These are phyloP conservation scores for Drosophila prolongata DNA, from an alignment of 2,888 invertebrate species.

Conservation along the genomic window DNA sequence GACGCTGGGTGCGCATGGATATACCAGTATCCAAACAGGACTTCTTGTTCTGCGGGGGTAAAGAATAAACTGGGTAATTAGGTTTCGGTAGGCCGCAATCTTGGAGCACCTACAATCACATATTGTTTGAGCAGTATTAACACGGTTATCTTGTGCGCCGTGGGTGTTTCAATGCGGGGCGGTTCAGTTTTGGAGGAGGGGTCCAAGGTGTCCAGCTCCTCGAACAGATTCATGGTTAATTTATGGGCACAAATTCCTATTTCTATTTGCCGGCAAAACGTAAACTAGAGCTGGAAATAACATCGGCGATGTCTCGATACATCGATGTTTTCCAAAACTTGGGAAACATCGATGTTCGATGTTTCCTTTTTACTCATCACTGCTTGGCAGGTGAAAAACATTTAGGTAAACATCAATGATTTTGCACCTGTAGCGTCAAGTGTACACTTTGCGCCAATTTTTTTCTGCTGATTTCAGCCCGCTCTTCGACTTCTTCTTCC, in stretches of 20 bases:
- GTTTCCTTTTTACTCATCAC: no score
- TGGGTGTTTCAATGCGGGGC: conserved; percentile 86
- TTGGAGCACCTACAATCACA: conserved; percentile 85
- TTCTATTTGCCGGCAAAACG: conserved; percentile 55
- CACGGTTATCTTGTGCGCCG: conserved; percentile 92
- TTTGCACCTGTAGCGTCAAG: conserved; percentile 6
- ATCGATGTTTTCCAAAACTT: not conserved
- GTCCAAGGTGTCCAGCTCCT: conserved; percentile 82
- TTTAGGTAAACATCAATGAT: no score
- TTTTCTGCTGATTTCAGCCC: not conserved
- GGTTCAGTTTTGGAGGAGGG: conserved; percentile 71
- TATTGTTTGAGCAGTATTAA: conserved; percentile 91
- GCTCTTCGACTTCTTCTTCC: conserved; percentile 16
- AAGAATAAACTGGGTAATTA: no score
- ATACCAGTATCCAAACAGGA: conserved; percentile 74
- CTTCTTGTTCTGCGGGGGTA: conserved; percentile 77
- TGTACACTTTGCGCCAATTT: conserved; percentile 40
- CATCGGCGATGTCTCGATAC: conserved; percentile 3
- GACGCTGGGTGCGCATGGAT: conserved; percentile 86
- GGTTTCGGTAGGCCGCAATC: not conserved
- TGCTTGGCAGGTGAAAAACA: no score
- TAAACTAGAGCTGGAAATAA: conserved; percentile 1
- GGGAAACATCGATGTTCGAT: not conserved
- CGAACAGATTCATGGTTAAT: conserved; percentile 76
- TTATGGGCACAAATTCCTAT: not conserved